phyloP scores from a whole-genome alignment of 2,888 invertebrate species.

The Synanthedon andrenaeformis region DNA sequence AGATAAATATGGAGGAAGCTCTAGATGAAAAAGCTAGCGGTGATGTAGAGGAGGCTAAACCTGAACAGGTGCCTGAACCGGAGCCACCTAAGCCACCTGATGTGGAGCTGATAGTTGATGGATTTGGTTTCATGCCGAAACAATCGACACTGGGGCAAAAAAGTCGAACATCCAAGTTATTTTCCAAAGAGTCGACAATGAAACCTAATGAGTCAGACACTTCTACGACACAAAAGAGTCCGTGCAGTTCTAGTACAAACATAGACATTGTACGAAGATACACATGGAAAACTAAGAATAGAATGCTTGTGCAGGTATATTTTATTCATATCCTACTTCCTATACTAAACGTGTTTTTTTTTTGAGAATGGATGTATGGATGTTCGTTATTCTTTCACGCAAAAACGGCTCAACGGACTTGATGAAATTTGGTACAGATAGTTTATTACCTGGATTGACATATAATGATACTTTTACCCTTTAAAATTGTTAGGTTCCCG shows the following conservation, averaged over 20 bases:
- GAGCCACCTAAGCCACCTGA: slow-evolving; percentile 36
- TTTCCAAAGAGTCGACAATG: slow-evolving; percentile 10
- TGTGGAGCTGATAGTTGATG: slow-evolving; percentile 53
- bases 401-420: no score
- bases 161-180: slow-evolving; percentile 11
- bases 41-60: slow-evolving; percentile 20
- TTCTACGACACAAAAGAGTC: slow-evolving; percentile 16
- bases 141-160: slow-evolving; percentile 1
- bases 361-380: no score
- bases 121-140: slow-evolving; percentile 61
- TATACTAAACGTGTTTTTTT: no score
- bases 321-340: background rate
- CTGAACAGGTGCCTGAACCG: slow-evolving; percentile 14
- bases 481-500: no score
- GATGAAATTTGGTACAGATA: no score
- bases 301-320: slow-evolving; percentile 71
- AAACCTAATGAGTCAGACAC: background rate
- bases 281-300: slow-evolving; percentile 76
- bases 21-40: slow-evolving; percentile 26
- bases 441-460: no score
- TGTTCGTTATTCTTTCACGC: no score
- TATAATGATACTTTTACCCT: no score
- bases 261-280: slow-evolving; percentile 68
- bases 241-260: slow-evolving; percentile 50
- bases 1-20: slow-evolving; percentile 9